Base-by-base conservation (phyloP, 2,888 invertebrate genomes). In the Nudaria mundana region DNA sequence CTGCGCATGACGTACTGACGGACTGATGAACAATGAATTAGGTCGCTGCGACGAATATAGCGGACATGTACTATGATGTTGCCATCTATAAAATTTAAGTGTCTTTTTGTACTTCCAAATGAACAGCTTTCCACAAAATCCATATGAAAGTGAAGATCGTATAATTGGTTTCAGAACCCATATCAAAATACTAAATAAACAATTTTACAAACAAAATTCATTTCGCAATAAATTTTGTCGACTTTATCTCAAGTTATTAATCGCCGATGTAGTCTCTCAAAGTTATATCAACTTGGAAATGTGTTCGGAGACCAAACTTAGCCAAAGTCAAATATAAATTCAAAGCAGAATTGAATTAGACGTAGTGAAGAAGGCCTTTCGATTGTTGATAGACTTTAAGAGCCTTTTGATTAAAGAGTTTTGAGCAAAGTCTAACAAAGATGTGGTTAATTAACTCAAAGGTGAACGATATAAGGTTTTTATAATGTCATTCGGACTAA, bases 211-310 rank as follows among this genome's bases (percentile, higher is more conserved):
- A n/a, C n/a, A n/a, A n/a, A 40, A 38, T 40, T 30, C 40, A 1
- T 13, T 11, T 5, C 10, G 10, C 22, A 5, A 47, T 52, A 49
- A 47, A 49, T 53, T 37, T 37, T 20, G 18, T 2, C 18, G 32
- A 44, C 51, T 29, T 34, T 44, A 48, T 40, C 42, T 44, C 8
- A 33, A 25, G 37, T 49, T 37, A 47, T 46, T 40, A 44, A 55
- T 44, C 42, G 39, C 30, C 28, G 42, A 44, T 49, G 35, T 30
- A 43, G 20, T 5, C 29, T 15, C 30, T 12, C 3, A 25, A 44
- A 39, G 39, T 48, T 48, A 24, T 37, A 24, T 26, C 34, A 46
- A 46, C 22, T 42, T 43, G 10, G 18, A 31, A 15, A 20, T 38
- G 37, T 46, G 37, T 46, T 46, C n/a, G 11, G n/a, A 34, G 26